phyloP scores from a whole-genome alignment of 2,797 vertebrate genomes.

The Champsocephalus gunnari region DNA sequence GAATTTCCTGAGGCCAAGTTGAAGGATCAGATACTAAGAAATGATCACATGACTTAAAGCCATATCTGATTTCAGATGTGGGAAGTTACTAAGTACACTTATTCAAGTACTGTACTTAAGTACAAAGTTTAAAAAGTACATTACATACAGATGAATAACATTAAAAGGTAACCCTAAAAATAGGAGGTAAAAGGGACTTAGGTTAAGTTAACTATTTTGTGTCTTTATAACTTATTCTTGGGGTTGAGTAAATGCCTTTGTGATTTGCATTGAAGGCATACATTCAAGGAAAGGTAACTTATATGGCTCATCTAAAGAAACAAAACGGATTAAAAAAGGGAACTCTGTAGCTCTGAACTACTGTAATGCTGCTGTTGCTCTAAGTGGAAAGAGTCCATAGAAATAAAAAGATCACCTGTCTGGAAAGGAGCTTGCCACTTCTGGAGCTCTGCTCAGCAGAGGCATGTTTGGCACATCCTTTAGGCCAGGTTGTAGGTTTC shows the following conservation, averaged over 20 bases:
- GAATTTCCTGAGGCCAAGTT: too few species aligned
- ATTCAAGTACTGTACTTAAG: too few species aligned
- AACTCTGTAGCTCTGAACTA: not conserved
- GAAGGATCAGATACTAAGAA: too few species aligned
- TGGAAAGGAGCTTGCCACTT: not conserved
- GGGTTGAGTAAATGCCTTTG: not conserved
- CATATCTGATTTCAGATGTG: too few species aligned
- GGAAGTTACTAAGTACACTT: too few species aligned
- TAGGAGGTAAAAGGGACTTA: not conserved
- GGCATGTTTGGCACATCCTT: slow-evolving; percentile 37
- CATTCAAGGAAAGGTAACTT: not conserved
- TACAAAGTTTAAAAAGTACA: too few species aligned
- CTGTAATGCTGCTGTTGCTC: not conserved
- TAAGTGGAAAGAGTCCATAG: not conserved
- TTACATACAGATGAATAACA: not conserved
- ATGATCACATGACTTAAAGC: too few species aligned
- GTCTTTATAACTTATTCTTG: not conserved
- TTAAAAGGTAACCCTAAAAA: not conserved
- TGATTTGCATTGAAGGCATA: not conserved
- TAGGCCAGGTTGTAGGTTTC: slow-evolving; percentile 34
- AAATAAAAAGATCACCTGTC: slow-evolving; percentile 2
- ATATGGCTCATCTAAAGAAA: not conserved
- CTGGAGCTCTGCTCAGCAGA: slow-evolving; percentile 1
- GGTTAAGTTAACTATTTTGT: not conserved
- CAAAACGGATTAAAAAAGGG: not conserved